Base-by-base conservation (phyloP, 2,113 vertebrate genomes). In the Xyliphius kryptos region DNA sequence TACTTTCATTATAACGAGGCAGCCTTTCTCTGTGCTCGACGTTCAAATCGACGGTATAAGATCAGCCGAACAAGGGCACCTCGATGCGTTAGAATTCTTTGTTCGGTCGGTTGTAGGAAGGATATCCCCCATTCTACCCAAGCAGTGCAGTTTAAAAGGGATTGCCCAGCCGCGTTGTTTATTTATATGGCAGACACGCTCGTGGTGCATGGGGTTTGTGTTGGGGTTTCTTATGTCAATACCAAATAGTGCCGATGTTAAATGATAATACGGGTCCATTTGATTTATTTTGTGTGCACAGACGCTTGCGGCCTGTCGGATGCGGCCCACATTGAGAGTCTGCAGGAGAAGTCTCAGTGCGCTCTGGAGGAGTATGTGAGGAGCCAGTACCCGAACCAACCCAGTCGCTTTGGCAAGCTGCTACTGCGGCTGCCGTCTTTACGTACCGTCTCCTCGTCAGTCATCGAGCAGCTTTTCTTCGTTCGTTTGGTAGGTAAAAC, bases 401-500 rank as follows among this genome's bases (percentile, higher is more conserved):
- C 95, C 61, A 98, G 93, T 83, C 94, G 95, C 80, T 98, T 98
- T 82, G 95, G 94, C 79, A 97, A 98, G 85, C 90, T 98, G 80
- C 91, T 98, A 51, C 91, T 98, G 82, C 89, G 94, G 80, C 83
- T 98, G 80, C 92, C 94, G 71, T 94, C 95, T 2, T 88, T 95
- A 73, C 95, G 94, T 81, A 95, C 95, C 67, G 93, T 97, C 69
- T 97, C 94, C 51, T 97, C 94, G 38, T 96, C 94, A 4, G 94
- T 98, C 84, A 98, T 97, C 74, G 95, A 97, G 85, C 94, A 97
- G 87, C 94, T 97, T 82, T 98, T 98, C 90, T 98, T 98, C 93
- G 95, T 98, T 79, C 95, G 94, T 82, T 94, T 98, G 95, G 94
- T 97, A 96, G 94, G 94, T 97, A 97, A 98, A 95, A 98, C 94